phyloP scores from a whole-genome alignment of 2,888 invertebrate species.

The Sepioteuthis lessoniana region DNA sequence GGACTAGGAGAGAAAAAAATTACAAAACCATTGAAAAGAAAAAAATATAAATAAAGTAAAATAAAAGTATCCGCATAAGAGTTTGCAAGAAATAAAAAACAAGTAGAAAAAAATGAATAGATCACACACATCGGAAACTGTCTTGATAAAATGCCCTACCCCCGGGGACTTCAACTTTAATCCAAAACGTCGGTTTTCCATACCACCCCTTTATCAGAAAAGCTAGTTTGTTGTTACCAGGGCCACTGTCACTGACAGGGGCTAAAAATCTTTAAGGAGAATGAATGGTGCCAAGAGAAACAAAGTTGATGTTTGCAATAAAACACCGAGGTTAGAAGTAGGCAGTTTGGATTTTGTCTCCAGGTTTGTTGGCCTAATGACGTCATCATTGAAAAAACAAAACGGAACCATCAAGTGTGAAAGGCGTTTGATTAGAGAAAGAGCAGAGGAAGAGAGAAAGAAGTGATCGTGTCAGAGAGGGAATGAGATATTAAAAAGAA shows the following conservation, averaged over 20 bases:
- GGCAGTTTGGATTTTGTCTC: neutral
- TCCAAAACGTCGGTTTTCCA: neutral
- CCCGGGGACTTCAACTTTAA: constrained; percentile 15
- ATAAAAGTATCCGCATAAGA: neutral
- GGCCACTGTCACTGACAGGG: neutral
- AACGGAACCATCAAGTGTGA: no score
- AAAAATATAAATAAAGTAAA: neutral
- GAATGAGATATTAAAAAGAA: no score
- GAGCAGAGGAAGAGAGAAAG: no score
- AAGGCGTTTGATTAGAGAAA: no score
- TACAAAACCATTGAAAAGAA: neutral
- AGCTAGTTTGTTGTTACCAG: neutral
- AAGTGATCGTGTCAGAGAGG: no score
- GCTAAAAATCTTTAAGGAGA: neutral
- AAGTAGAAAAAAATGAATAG: neutral
- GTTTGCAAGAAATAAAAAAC: neutral
- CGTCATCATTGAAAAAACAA: neutral
- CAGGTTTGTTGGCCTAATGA: neutral
- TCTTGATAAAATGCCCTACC: neutral
- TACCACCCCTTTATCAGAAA: neutral
- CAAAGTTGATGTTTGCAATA: constrained; percentile 1
- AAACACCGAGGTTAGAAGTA: neutral
- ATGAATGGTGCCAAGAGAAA: neutral
- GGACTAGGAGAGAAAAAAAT: no score
- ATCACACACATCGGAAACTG: neutral